Evolutionary conservation across 2,888 invertebrate species (phyloP), one percentile per base, ranked within the genome.

Genomic region (Plebejus melissa): DNA sequence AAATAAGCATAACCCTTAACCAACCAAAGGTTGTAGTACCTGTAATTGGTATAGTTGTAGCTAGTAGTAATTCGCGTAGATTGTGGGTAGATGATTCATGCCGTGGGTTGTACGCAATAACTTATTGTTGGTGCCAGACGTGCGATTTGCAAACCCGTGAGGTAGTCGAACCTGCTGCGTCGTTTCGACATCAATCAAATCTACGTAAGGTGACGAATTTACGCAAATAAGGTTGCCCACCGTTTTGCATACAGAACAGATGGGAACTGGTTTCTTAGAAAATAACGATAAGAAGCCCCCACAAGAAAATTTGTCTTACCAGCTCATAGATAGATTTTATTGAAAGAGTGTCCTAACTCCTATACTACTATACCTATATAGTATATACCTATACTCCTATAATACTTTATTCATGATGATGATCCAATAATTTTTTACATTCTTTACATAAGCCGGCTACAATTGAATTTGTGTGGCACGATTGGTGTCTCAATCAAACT

Each of bases 121-220:
- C 13, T 65, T 65, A 65, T 65, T 65, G 65, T 65, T 16, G 32
- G 32, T 13, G 28, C 60, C 11, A 65, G 65, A 65, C 65, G 36
- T 28, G 60, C 65, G 32, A 65, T 65, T 65, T 65, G 65, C 65
- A 65, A 58, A 65, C 65, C 32, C 65, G 16, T 65, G 13, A 65
- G 65, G 65, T 65, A 65, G 65, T 65, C 65, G 32, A 65, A 71
- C 71, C 41, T 71, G 71, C 46, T 71, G 46, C n/a, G 71, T 41
- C 46, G 11, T 71, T 71, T 71, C 71, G 46, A 46, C 65, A 65
- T 65, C 65, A 65, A 32, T 65, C 65, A 65, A 65, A 65, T 65
- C 4, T 32, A 32, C 32, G 32, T 65, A 16, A 65, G 32, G 32
- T 65, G 65, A 65, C 60, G 60, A 54, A 54, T 54, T 54, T 16